Conservation (phyloP, 2,888 invertebrate species). For the Aproaerema taeniolella region DNA sequence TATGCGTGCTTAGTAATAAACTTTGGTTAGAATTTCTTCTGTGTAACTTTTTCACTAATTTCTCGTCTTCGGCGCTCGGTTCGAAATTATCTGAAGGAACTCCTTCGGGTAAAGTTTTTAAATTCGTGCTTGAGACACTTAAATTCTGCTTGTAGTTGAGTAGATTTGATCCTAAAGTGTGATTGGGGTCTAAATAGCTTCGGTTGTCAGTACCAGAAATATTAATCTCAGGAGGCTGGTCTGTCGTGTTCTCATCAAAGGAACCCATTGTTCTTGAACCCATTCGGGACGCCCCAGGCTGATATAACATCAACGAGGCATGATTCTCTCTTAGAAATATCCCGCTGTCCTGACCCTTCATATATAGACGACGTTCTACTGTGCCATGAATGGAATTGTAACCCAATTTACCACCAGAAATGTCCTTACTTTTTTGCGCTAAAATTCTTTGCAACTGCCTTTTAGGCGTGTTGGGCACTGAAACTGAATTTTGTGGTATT, state of each 20-base stretch:
- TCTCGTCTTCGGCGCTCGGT: slow-evolving; percentile 60
- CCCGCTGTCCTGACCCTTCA: slow-evolving; percentile 70
- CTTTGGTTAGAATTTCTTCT: slow-evolving; percentile 80
- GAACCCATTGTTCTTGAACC: slow-evolving; percentile 66
- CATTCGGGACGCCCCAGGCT: slow-evolving; percentile 58
- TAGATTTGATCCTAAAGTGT: slow-evolving; percentile 72
- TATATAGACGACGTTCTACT: slow-evolving; percentile 54
- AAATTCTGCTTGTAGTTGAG: slow-evolving; percentile 80
- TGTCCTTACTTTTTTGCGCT: slow-evolving; percentile 59
- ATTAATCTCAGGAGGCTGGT: slow-evolving; percentile 57
- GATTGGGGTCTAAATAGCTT: slow-evolving; percentile 43
- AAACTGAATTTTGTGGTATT: slow-evolving; percentile 77
- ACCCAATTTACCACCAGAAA: slow-evolving; percentile 49
- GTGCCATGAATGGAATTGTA: slow-evolving; percentile 47
- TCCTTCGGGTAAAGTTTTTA: slow-evolving; percentile 84
- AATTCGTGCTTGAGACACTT: slow-evolving; percentile 82
- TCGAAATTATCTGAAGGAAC: slow-evolving; percentile 82
- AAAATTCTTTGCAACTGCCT: slow-evolving; percentile 70
- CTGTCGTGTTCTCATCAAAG: slow-evolving; percentile 66
- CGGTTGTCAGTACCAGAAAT: slow-evolving; percentile 47
- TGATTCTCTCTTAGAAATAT: slow-evolving; percentile 69
- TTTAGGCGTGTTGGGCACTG: slow-evolving; percentile 82
- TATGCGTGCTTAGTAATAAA: slow-evolving; percentile 74
- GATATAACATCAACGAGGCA: slow-evolving; percentile 68
- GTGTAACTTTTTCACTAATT: slow-evolving; percentile 67